Conservation (phyloP, 1,140 invertebrate species). For the Drosophila micromelanica region DNA sequence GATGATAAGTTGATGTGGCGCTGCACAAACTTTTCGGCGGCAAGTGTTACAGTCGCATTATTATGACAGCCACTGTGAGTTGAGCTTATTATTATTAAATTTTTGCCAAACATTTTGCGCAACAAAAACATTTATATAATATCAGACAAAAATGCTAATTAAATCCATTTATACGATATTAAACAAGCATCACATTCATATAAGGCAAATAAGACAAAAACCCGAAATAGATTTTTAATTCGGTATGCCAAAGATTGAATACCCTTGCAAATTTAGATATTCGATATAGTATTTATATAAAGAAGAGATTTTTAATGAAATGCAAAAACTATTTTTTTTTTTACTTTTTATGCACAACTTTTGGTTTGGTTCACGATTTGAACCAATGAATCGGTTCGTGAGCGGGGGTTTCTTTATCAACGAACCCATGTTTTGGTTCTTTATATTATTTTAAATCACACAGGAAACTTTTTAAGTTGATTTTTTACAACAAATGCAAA, state of each 20-base stretch:
- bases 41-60: slow-evolving; percentile 22
- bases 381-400: too few relatives aligned
- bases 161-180: slow-evolving; percentile 24
- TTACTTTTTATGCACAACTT: too few relatives aligned
- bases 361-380: too few relatives aligned
- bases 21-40: background rate
- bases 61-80: slow-evolving; percentile 30
- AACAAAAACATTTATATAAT: slow-evolving; percentile 25
- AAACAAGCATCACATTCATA: background rate
- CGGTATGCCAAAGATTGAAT: too few relatives aligned
- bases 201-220: background rate
- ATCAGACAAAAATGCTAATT: slow-evolving; percentile 36
- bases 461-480: too few relatives aligned
- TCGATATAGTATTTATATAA: too few relatives aligned
- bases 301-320: background rate
- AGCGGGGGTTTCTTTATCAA: too few relatives aligned
- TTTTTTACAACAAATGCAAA: too few relatives aligned
- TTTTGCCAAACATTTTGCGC: slow-evolving; percentile 26
- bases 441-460: too few relatives aligned
- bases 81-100: background rate
- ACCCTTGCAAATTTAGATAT: background rate
- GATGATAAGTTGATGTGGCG: slow-evolving; percentile 4
- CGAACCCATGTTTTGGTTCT: too few relatives aligned
- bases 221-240: too few relatives aligned
- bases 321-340: too few relatives aligned